Base-by-base conservation (phyloP, 2,113 vertebrate genomes). In the Microcebus jonahi region DNA sequence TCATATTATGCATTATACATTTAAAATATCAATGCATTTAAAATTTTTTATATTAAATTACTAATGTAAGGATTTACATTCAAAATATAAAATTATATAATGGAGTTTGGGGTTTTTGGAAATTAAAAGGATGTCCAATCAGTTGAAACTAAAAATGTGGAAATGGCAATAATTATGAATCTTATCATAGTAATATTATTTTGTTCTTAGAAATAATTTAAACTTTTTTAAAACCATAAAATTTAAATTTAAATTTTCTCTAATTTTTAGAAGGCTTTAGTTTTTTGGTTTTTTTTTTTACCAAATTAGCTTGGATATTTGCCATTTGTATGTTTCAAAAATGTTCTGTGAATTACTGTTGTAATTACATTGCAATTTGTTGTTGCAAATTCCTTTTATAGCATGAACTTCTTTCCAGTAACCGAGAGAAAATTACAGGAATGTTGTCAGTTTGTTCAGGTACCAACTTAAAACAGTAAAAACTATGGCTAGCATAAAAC, bases 351-450 rank as follows among this genome's bases (percentile, higher is more conserved):
- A 86, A 75, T 95, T 91, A 68, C 67, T 96, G 6, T 79, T 95
- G 59, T 91, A 95, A 96, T 87, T 65, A 95, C 96, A 79, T 87
- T 96, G 25, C 95, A 79, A 95, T 88, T 95, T 97, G 65, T 97
- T 97, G 31, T 90, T 96, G 81, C 55, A 92, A 57, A 96, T 95
- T 96, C 55, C 50, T 88, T 95, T 83, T 81, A 91, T 75, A 83
- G 39, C 89, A 57, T 85, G 82, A 89, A 11, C 39, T 86, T 83
- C 31, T 83, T 96, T 93, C 50, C 14, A 88, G 45, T 96, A 95
- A 71, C 25, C 96, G 71, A 81, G 63, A 82, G 79, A 97, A 96
- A 96, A 87, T 81, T 91, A 91, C 77, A 95, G 65, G 57, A 71
- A 79, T 83, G 13, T 90, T 94, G 55, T 86, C 73, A 85, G 14